Evolutionary conservation across 1,140 invertebrate genomes (phyloP), one percentile per base, ranked within the genome.

Genomic region (Halesus radiatus): DNA sequence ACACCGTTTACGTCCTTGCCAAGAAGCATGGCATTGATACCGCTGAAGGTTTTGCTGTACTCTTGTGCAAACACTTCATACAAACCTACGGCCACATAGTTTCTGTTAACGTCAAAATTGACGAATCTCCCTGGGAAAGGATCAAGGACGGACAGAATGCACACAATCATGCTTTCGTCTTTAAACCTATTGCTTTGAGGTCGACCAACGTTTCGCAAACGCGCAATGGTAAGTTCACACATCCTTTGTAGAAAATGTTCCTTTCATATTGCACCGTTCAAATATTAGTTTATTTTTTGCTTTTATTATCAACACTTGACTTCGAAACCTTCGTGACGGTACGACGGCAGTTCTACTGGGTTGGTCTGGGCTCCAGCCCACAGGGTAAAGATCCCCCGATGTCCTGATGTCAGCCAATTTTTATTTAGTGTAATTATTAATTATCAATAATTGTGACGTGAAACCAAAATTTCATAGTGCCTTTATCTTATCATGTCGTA

Each of bases 1-100:
- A 96, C 84, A 95, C 94, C 0, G 93, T 95, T n/a, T 95, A 95
- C 85, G 85, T 95, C 26, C 84, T 95, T 81, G 95, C 95, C 10
- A 95, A 94, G 85, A 93, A 94, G 82, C 88, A 94, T 85, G 94
- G 94, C 52, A 91, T 95, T 0, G 91, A 93, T 79, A 93, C 92
- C 8, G 93, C 94, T 0, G 95, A 96, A 85, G 92, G 93, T 76
- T 95, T 95, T 86, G 94, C 91, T 1, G 88, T 95, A 3, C 86
- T 93, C 4, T 87, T 95, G 23, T 92, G 93, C 83, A 91, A 90
- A 60, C 94, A 95, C 85, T 95, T 95, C 80, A 86, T 95, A 7
- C 92, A 91, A 66, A 93, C 92, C 78, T 96, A 95, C 84, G 87
- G 88, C 7, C 94, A 95, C 86, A 92, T 95, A 10, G 89, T 90